Evolutionary conservation across 1,140 invertebrate genomes (phyloP), one percentile per base, ranked within the genome.

Genomic region (Drosophila rhopaloa): DNA sequence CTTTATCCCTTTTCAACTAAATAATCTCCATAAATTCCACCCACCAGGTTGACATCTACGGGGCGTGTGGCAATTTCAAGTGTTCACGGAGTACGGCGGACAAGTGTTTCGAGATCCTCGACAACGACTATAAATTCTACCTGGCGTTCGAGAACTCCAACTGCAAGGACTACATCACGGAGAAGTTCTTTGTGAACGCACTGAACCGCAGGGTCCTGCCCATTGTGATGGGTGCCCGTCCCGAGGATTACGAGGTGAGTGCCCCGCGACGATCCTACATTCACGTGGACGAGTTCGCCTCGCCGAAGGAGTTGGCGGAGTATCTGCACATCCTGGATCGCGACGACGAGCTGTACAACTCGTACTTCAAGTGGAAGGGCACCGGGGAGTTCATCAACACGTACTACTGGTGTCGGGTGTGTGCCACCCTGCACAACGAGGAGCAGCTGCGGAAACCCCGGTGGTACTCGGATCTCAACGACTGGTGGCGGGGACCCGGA

Each of bases 141-240:
- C 94, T 99, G 48, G 97, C 98, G 0, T 99, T 99, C 91, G 98
- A 99, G 93, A 99, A 99, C 93, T 98, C 98, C 0, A 98, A 99
- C 82, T 99, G 98, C 92, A 94, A 95, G 53, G 98, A 99, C 93
- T 99, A 99, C 92, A 97, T 99, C 48, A 99, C 98, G 0, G 98
- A 99, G 91, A 99, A 99, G 91, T 98, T 99, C 91, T 99, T 97
- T 91, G 96, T 98, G 43, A 98, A 98, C 92, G 97, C 97, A 53
- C 93, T 98, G 16, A 98, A 97, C 60, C 96, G 97, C 77, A 96
- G 97, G 86, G 95, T 98, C 10, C 92, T 99, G 48, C 98, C 98
- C 0, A 97, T 99, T 51, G 98, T 99, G 14, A 99, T 99, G 97
- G 98, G 98, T 1, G 98, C 97, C 0, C 95, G 96, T 38, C 96